Percentiles rank a stretch among this genome's conserved stretches.
Conservation (phyloP, 2,113 vertebrate genomes). For the Podarcis cretensis region DNA sequence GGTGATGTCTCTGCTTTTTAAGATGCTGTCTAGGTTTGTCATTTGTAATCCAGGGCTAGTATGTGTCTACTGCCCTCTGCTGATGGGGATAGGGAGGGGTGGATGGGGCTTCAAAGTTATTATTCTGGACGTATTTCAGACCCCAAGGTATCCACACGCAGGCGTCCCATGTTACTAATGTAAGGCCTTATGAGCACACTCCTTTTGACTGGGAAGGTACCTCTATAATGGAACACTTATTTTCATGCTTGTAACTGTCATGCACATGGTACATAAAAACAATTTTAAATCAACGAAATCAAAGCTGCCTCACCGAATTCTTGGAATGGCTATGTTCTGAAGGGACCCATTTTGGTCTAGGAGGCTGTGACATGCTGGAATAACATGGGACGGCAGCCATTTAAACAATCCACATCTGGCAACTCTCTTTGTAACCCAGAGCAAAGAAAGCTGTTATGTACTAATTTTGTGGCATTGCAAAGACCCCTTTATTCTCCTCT, state of each 20-base stretch:
- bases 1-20: no score
- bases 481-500: constrained; percentile 26
- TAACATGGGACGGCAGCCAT: constrained; percentile 30
- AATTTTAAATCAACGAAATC: not conserved
- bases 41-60: not conserved
- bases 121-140: not conserved
- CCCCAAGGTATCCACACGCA: not conserved
- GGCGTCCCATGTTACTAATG: not conserved
- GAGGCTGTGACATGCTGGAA: constrained; percentile 7
- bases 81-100: not conserved
- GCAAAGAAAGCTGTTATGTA: constrained; percentile 28
- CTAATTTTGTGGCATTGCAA: constrained; percentile 14
- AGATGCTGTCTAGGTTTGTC: no score
- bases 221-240: not conserved
- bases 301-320: not conserved
- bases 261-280: not conserved
- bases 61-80: not conserved
- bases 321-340: constrained; percentile 6
- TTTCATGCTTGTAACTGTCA: not conserved
- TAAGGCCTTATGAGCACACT: not conserved
- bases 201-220: not conserved
- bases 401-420: constrained; percentile 11
- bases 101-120: not conserved
- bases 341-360: not conserved
- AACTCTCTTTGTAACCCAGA: constrained; percentile 10